Conservation (phyloP, 2,797 vertebrate genomes). For the Crocodylus rhombifer region DNA sequence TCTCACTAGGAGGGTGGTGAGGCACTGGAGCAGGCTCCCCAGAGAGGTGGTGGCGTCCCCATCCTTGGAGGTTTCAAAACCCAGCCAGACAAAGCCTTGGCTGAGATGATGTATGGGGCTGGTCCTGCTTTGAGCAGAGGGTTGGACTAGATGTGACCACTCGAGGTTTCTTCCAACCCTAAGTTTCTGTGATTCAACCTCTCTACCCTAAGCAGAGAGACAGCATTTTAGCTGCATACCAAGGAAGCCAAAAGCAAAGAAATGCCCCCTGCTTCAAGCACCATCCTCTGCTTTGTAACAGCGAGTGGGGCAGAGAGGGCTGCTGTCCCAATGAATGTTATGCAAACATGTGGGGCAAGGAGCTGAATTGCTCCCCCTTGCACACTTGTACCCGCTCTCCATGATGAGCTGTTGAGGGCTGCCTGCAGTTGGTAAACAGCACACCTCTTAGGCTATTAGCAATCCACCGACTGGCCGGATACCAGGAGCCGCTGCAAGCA, state of each 20-base stretch:
- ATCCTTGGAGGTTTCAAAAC: too few species aligned
- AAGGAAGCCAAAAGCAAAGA: not conserved
- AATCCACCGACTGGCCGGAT: not conserved
- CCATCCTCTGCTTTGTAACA: not conserved
- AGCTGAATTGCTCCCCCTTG: not conserved
- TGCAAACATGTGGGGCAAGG: not conserved
- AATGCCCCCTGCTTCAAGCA: not conserved
- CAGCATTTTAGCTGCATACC: not conserved
- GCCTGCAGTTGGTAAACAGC: not conserved
- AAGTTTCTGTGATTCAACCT: too few species aligned
- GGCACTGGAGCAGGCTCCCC: too few species aligned
- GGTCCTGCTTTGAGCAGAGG: too few species aligned
- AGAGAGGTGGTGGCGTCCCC: too few species aligned
- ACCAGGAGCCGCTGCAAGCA: not conserved
- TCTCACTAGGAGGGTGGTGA: too few species aligned
- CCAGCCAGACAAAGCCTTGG: too few species aligned
- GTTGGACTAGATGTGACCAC: too few species aligned
- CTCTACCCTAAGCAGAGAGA: fast-evolving
- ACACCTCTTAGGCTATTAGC: fast-evolving
- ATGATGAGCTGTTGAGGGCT: not conserved
- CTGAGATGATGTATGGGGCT: too few species aligned
- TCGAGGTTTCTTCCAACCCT: too few species aligned
- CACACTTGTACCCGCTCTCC: fast-evolving
- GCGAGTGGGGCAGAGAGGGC: not conserved
- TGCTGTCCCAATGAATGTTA: not conserved